Evolutionary conservation across 2,888 invertebrate species (phyloP).

Genomic region (Protophormia terraenovae): DNA sequence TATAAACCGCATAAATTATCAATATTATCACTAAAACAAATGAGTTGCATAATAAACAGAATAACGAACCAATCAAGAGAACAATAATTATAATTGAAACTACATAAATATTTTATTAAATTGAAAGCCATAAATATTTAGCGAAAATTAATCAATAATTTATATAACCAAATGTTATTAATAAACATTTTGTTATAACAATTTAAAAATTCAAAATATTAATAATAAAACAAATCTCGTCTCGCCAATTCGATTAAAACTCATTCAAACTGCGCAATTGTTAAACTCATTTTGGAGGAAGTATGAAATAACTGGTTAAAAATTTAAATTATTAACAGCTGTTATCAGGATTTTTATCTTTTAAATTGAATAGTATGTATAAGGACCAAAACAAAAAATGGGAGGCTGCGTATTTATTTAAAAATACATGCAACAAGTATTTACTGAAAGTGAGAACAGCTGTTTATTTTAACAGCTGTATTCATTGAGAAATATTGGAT

Average conservation of each 20-base stretch:
- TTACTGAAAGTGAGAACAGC: not conserved
- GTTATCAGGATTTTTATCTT: not conserved
- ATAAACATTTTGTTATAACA: too few species aligned
- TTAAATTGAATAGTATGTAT: not conserved
- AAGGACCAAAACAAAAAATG: slow-evolving; percentile 41
- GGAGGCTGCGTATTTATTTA: slow-evolving; percentile 73
- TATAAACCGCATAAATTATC: not conserved
- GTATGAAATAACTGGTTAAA: not conserved
- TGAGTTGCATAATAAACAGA: not conserved
- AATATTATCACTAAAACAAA: not conserved
- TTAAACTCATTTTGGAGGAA: not conserved
- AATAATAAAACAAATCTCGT: too few species aligned
- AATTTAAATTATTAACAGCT: slow-evolving; percentile 22
- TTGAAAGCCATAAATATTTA: not conserved
- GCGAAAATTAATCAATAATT: too few species aligned
- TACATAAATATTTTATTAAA: not conserved
- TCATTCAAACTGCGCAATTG: slow-evolving; percentile 16
- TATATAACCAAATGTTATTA: not conserved
- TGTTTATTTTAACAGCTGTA: slow-evolving; percentile 16
- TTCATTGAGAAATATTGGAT: slow-evolving; percentile 9
- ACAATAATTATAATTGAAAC: slow-evolving; percentile 13
- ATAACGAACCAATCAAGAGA: not conserved
- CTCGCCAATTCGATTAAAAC: not conserved
- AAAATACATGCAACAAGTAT: slow-evolving; percentile 51
- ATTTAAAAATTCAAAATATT: too few species aligned